Percentiles rank a stretch among this genome's conserved stretches.
Conservation (phyloP, 2,888 invertebrate genomes). For the Aphidoletes aphidimyza region DNA sequence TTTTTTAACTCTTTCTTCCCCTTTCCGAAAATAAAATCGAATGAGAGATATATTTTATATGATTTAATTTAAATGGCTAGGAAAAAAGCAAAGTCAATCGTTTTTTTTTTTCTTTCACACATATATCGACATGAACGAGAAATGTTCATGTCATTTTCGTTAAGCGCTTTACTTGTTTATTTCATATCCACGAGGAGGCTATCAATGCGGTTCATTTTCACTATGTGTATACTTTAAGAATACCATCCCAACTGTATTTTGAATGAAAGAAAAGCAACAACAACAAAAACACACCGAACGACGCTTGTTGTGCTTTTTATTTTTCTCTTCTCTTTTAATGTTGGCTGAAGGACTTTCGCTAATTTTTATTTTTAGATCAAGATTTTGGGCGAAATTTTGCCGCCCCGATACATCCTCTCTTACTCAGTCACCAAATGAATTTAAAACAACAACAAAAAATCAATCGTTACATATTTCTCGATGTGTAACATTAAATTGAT, state of each 20-base stretch:
- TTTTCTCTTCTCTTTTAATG: background rate
- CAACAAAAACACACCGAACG: no score
- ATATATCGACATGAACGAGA: background rate
- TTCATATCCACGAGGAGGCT: slow-evolving; percentile 13
- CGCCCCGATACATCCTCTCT: slow-evolving; percentile 11
- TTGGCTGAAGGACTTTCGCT: slow-evolving; percentile 56
- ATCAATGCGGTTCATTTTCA: slow-evolving; percentile 18
- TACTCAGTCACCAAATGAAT: no score
- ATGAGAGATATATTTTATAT: slow-evolving; percentile 26
- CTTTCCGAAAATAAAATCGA: slow-evolving; percentile 19
- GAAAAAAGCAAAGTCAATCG: background rate
- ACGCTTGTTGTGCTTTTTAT: no score
- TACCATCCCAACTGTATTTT: background rate
- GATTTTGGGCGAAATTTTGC: slow-evolving; percentile 11
- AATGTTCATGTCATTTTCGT: slow-evolving; percentile 28
- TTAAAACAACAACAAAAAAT: no score
- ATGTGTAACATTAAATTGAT: no score
- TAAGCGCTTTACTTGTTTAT: background rate
- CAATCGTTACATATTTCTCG: no score
- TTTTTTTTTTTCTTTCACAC: background rate
- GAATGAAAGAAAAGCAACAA: no score
- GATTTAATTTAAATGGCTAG: slow-evolving; percentile 6
- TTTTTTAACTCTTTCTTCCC: background rate
- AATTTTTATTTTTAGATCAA: slow-evolving; percentile 56
- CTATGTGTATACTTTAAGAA: background rate